Evolutionary conservation across 2,113 vertebrate genomes (phyloP).

Genomic region (Rhipidura dahli): DNA sequence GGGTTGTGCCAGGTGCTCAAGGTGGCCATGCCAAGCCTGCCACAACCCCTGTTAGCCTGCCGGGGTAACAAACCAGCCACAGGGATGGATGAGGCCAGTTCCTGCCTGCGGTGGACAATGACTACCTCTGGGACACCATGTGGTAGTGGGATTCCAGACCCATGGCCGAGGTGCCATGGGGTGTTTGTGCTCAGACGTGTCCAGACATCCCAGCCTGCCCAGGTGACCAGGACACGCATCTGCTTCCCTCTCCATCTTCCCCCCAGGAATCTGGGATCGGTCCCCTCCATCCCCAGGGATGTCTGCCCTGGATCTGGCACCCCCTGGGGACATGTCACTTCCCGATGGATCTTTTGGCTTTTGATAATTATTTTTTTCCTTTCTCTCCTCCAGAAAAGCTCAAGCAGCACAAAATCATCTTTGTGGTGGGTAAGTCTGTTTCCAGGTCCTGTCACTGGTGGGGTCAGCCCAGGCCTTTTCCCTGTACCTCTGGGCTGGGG

Average conservation of each 20-base stretch:
- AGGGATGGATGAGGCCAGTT: not conserved
- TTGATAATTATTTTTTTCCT: not conserved
- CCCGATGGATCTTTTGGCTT: not conserved
- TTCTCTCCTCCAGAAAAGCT: constrained; percentile 83
- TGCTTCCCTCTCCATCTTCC: not conserved
- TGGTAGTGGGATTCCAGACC: not conserved
- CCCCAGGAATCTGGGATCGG: not conserved
- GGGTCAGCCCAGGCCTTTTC: not conserved
- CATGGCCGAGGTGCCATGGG: accelerated
- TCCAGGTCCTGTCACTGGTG: accelerated
- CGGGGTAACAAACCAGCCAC: accelerated
- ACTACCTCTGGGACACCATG: constrained; percentile 66
- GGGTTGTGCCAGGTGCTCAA: not conserved
- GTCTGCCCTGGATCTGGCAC: not conserved
- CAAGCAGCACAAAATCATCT: constrained; percentile 94
- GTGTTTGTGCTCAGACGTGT: not conserved
- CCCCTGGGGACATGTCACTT: not conserved
- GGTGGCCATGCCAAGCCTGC: not conserved
- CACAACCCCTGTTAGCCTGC: not conserved
- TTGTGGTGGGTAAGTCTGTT: constrained; percentile 92
- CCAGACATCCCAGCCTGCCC: not conserved
- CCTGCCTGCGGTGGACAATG: not conserved
- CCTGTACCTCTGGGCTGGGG: not conserved
- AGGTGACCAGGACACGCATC: not conserved
- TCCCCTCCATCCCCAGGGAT: not conserved